Conservation (phyloP, 2,113 vertebrate genomes). For the Tichodroma muraria region DNA sequence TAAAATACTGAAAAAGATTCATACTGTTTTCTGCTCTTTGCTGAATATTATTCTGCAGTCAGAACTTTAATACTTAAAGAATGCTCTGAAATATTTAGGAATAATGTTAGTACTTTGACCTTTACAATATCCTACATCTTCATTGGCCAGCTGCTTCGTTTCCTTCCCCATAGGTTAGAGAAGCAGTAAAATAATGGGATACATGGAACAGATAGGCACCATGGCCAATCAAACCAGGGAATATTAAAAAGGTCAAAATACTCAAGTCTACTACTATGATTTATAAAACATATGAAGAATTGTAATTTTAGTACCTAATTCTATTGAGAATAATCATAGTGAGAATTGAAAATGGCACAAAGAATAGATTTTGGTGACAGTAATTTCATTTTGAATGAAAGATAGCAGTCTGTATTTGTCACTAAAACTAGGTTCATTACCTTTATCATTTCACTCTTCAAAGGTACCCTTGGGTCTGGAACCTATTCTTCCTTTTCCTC, state of each 20-base stretch:
- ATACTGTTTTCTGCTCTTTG: not conserved
- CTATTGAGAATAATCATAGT: slow-evolving; percentile 45
- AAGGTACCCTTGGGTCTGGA: not conserved
- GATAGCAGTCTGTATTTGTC: slow-evolving; percentile 12
- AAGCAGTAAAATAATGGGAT: slow-evolving; percentile 2
- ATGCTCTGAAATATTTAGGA: slow-evolving; percentile 35
- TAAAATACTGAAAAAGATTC: not conserved
- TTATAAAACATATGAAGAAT: slow-evolving; percentile 58
- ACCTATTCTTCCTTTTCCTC: slow-evolving; percentile 6
- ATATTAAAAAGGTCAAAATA: slow-evolving; percentile 66
- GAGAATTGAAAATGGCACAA: slow-evolving; percentile 51
- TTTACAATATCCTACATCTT: slow-evolving; percentile 35
- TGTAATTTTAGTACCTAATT: slow-evolving; percentile 48
- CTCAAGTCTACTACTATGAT: slow-evolving; percentile 39
- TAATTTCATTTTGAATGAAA: slow-evolving; percentile 51
- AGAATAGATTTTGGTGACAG: slow-evolving; percentile 46
- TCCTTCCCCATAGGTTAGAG: slow-evolving; percentile 15
- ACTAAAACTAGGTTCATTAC: slow-evolving; percentile 48
- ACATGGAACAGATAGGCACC: not conserved
- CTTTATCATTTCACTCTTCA: slow-evolving; percentile 47
- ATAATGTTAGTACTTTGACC: slow-evolving; percentile 59
- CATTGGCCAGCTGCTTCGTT: slow-evolving; percentile 1
- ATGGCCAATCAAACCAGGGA: slow-evolving; percentile 30
- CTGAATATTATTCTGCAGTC: not conserved
- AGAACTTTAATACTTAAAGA: slow-evolving; percentile 24